These are phyloP conservation scores for Lamellibrachia luymesi DNA, from an alignment of 1,140 invertebrate genomes.

Conservation along the genomic window DNA sequence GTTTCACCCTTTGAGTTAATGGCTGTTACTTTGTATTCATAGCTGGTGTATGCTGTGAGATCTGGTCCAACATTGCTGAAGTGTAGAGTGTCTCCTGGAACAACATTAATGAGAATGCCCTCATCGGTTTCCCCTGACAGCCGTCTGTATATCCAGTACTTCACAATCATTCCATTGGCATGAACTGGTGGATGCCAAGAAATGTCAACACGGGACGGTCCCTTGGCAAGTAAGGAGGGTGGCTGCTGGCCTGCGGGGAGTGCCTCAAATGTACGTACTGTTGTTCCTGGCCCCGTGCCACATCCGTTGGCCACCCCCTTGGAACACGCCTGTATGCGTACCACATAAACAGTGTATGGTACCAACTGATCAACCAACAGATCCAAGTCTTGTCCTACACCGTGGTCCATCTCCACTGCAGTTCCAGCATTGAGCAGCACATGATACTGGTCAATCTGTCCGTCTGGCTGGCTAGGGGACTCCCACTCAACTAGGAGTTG, in stretches of 20 bases:
- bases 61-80: conserved; percentile 21
- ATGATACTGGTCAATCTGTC: conserved; percentile 48
- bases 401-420: conserved; percentile 35
- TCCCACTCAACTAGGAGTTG: conserved; percentile 44
- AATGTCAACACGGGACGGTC: conserved; percentile 37
- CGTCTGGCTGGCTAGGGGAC: conserved; percentile 31
- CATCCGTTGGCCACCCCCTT: conserved; percentile 36
- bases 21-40: conserved; percentile 46
- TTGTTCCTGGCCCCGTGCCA: conserved; percentile 41
- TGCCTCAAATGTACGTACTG: conserved; percentile 41
- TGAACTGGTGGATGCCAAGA: conserved; percentile 40
- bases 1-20: conserved; percentile 34
- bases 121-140: conserved; percentile 29
- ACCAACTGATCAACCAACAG: conserved; percentile 36
- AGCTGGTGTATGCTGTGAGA: conserved; percentile 44
- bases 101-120: conserved; percentile 26
- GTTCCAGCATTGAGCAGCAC: conserved; percentile 45
- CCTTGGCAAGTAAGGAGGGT: conserved; percentile 35
- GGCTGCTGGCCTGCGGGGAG: conserved; percentile 35
- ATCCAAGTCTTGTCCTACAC: conserved; percentile 37
- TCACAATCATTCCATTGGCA: conserved; percentile 47
- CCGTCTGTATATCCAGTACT: conserved; percentile 43
- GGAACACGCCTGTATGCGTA: conserved; percentile 49
- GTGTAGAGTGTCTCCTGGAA: conserved; percentile 28
- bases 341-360: conserved; percentile 45